Conservation (phyloP, 1,140 invertebrate genomes). For the Drosophila nikananu region DNA sequence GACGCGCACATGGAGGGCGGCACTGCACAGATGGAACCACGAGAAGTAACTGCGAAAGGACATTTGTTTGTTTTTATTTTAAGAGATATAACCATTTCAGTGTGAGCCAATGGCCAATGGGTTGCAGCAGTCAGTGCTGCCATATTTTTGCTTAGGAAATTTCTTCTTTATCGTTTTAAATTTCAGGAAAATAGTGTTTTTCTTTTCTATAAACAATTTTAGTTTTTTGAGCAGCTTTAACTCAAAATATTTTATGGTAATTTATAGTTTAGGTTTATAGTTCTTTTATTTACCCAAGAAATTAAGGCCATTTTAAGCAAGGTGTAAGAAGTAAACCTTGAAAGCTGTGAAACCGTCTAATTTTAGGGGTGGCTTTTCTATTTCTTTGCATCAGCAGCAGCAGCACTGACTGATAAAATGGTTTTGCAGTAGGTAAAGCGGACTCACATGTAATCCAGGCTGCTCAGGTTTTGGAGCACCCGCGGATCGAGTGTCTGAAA, state of each 20-base stretch:
- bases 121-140: background rate
- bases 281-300: too few relatives aligned
- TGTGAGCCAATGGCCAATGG: slow-evolving; percentile 6
- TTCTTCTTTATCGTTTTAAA: background rate
- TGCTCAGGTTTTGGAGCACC: slow-evolving; percentile 84
- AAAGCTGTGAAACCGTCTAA: background rate
- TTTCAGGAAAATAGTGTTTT: background rate
- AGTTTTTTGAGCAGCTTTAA: background rate
- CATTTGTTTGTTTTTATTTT: slow-evolving; percentile 4
- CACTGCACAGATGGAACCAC: slow-evolving; percentile 88
- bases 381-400: too few relatives aligned
- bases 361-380: background rate
- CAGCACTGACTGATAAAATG: background rate
- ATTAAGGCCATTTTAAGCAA: too few relatives aligned
- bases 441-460: slow-evolving; percentile 86
- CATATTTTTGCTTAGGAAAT: background rate
- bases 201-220: background rate
- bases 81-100: slow-evolving; percentile 22
- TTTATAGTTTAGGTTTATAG: background rate
- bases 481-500: slow-evolving; percentile 85
- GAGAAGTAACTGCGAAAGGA: slow-evolving; percentile 87
- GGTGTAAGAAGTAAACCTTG: too few relatives aligned
- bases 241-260: background rate
- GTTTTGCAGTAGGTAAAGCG: background rate
- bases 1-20: slow-evolving; percentile 87